Evolutionary conservation across 1,140 invertebrate species (phyloP), one percentile per base, ranked within the genome.

Genomic region (Dinoponera quadriceps): DNA sequence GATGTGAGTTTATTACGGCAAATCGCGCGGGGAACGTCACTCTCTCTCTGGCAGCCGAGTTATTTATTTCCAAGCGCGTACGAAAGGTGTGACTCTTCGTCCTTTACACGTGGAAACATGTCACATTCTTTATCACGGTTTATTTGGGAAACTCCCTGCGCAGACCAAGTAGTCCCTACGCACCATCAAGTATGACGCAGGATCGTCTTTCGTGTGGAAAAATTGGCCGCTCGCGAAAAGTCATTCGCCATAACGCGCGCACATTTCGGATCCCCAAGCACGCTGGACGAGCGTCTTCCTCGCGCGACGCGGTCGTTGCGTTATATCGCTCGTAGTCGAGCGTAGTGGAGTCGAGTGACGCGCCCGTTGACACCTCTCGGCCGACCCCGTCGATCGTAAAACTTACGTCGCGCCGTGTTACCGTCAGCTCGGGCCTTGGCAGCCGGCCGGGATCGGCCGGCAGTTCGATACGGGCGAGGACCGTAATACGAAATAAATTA

Each of bases 401-500:
- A 68, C 63, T 44, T 27, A 51, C 65, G 75, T 69, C 49, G 63
- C 63, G n/a, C 65, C 16, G 60, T 27, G 27, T 68, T 68, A 55
- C 49, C 49, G 59, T 75, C 29, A 65, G 18, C 65, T 44, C 33
- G 63, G 63, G 33, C 38, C 33, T 33, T 33, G 33, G 29, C 73
- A 54, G 75, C 13, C 65, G 3, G 65, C 16, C 60, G 29, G 63
- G 63, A 68, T 77, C 60, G 29, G 11, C 62, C 20, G 63, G 29
- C 75, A 80, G 51, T 80, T 80, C 75, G 75, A 80, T 78, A 33
- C 54, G 54, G 22, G 29, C 75, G 62, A 80, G 33, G 75, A 78
- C 13, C 75, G 75, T 69, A 80, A 71, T 80, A 71, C 54, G 65
- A 80, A 80, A 80, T 80, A 80, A 80, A 80, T 80, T 80, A 80